Percentiles rank a stretch among this genome's conserved stretches.
These are phyloP conservation scores for Pogonognathellus flavescens DNA, from an alignment of 1,140 invertebrate genomes.

Conservation along the genomic window DNA sequence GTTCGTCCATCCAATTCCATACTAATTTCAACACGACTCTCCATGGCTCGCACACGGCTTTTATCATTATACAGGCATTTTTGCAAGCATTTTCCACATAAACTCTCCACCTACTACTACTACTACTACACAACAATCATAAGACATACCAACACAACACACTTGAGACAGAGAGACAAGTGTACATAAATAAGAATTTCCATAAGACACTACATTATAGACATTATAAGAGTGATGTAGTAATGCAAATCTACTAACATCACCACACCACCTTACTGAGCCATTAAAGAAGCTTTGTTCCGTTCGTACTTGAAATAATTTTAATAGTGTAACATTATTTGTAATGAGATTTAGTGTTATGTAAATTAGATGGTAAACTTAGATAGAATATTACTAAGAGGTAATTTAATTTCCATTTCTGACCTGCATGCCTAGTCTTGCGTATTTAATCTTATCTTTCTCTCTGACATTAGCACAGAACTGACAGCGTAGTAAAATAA, in stretches of 20 bases:
- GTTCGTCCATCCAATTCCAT: background rate
- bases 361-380: slow-evolving; percentile 28
- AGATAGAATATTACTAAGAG: slow-evolving; percentile 21
- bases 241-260: background rate
- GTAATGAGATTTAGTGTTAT: slow-evolving; percentile 39
- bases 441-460: slow-evolving; percentile 12
- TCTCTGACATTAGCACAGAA: background rate
- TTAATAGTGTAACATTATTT: slow-evolving; percentile 10
- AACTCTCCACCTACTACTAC: too few relatives aligned
- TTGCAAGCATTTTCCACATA: background rate
- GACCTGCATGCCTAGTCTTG: slow-evolving; percentile 33
- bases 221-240: background rate
- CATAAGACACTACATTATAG: background rate
- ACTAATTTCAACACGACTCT: background rate
- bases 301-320: slow-evolving; percentile 44
- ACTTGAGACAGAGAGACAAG: too few relatives aligned
- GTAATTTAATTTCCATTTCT: slow-evolving; percentile 17
- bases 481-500: slow-evolving; percentile 13
- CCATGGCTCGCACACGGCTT: background rate
- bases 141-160: too few relatives aligned
- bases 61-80: background rate
- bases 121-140: too few relatives aligned
- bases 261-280: background rate
- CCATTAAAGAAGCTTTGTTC: slow-evolving; percentile 14
- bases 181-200: too few relatives aligned